Base-by-base conservation (phyloP, 1,140 invertebrate genomes). In the Mylabris phalerata region DNA sequence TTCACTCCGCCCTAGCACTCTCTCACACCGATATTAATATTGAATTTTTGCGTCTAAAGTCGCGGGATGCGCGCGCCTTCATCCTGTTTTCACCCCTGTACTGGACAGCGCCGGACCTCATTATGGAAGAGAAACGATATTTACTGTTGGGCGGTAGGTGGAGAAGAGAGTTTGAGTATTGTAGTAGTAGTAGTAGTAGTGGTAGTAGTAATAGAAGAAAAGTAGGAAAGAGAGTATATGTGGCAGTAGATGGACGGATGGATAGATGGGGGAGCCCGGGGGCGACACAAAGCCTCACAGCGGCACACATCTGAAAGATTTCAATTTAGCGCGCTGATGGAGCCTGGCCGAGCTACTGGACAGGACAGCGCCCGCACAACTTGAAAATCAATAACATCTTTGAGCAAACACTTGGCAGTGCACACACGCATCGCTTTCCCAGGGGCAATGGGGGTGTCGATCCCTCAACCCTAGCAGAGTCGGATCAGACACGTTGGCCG, bases 331-430 rank as follows among this genome's bases (percentile, higher is more conserved):
- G 63, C 62, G 61, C 70, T 66, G 66, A 69, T 70, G 63, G 65
- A 61, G 62, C 59, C 60, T 60, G 52, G 61, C 62, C 52, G 50
- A 48, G 57, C 47, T 55, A 49, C 46, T 49, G 59, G 63, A 61
- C 54, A 59, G 60, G 59, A 60, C 62, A 60, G 59, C 62, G 62
- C 63, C 67, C 67, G 64, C 66, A 65, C 64, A 64, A 70, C 69
- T 67, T 67, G 68, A 73, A 72, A 73, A 73, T 73, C 71, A 72
- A 73, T 73, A 73, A 70, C 71, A 72, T 70, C 68, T 70, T 73
- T 69, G 69, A 70, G 64, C 68, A 68, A 73, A 73, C 69, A 73
- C 71, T 73, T 73, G 70, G 66, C 67, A 73, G 67, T 71, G 68
- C 70, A 73, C 70, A 71, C 70, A 73, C 71, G 70, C 70, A 70